Base-by-base conservation (phyloP, 2,797 vertebrate species). In the Thripadectes ignobilis region DNA sequence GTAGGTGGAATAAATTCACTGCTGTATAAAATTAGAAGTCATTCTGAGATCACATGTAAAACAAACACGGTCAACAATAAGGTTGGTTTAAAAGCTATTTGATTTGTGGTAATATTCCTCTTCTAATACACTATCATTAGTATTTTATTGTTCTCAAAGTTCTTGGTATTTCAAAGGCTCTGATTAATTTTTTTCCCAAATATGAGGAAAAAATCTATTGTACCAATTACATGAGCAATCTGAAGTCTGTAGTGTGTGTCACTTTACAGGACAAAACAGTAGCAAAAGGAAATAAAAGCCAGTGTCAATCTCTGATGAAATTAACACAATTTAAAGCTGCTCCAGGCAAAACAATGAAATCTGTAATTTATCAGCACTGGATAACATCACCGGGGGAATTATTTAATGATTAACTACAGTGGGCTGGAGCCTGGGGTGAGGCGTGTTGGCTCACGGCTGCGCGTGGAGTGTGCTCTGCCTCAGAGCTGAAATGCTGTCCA, bases 1-100 rank as follows among this genome's bases (percentile, higher is more conserved):
- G 92, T 96, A 96, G 97, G 95, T 97, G 95, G 97, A 95, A 97
- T 97, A 97, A 97, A 97, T 97, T 96, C 86, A 71, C 92, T 94
- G 93, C 79, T 83, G 68, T 87, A 62, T 89, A 95, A 97, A 95
- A 96, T 94, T 95, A 96, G 93, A 96, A 93, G 94, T 81, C 94
- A 94, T 91, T 96, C 88, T 83, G 93, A 93, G 92, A 96, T 95
- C 91, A 96, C 96, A 97, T 96, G 91, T 93, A 95, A 96, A 97
- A 95, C 86, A 97, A 97, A 96, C 96, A 96, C 6, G 75, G 80
- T 94, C 91, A 96, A 91, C 80, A 95, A 91, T 92, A 89, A 84
- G 34, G 67, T 74, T 78, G 76, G 57, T 96, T 96, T 71, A 95
- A 90, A 95, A 93, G 71, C 89, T 59, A 49, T 89, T 65, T 85